Conservation (phyloP, 2,113 vertebrate species). For the Pheucticus melanocephalus region DNA sequence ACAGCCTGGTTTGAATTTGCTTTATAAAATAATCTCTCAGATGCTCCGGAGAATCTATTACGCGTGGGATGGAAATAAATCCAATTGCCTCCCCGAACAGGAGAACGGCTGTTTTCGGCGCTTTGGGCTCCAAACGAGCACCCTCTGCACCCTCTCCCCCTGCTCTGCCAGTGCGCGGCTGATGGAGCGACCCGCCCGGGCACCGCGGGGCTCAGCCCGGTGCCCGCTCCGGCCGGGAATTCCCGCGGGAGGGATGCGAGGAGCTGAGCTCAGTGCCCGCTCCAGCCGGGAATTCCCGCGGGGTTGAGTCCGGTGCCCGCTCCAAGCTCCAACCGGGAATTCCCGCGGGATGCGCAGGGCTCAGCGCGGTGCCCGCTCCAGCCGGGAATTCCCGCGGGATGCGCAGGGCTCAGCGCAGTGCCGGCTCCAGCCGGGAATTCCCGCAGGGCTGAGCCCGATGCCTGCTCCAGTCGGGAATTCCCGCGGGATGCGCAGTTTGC, state of each 20-base stretch:
- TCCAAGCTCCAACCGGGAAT: too few species aligned
- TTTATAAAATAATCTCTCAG: slow-evolving; percentile 45
- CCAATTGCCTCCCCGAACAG: neutral
- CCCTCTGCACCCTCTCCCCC: neutral
- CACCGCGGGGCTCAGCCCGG: neutral
- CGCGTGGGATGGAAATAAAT: slow-evolving; percentile 6
- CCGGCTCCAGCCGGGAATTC: neutral
- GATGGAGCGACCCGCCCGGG: neutral
- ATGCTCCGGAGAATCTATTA: slow-evolving; percentile 45
- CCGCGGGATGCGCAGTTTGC: neutral
- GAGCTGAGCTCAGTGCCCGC: too few species aligned
- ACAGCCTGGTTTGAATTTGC: slow-evolving; percentile 41
- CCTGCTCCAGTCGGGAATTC: neutral
- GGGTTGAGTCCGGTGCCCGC: too few species aligned
- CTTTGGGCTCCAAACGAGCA: rapidly evolving
- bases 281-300: too few species aligned
- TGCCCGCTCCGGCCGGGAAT: too few species aligned
- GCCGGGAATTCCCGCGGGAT: too few species aligned
- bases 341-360: too few species aligned
- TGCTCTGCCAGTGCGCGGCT: rapidly evolving
- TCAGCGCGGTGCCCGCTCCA: too few species aligned
- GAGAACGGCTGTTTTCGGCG: neutral
- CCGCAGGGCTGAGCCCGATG: neutral
- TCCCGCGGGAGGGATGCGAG: too few species aligned
- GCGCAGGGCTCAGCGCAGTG: neutral